Evolutionary conservation across 2,113 vertebrate genomes (phyloP), one percentile per base, ranked within the genome.

Genomic region (Gallinago media): DNA sequence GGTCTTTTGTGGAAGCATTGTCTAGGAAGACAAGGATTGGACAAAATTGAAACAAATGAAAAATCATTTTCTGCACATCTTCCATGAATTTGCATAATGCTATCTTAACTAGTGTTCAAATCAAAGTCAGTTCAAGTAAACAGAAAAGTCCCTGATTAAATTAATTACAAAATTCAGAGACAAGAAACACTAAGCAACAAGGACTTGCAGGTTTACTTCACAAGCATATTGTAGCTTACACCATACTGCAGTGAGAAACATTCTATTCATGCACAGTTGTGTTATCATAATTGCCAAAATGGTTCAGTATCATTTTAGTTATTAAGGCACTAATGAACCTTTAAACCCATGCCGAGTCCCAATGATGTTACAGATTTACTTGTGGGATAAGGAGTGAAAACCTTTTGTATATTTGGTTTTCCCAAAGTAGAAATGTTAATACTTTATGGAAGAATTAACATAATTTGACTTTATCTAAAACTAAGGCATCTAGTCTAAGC

Each of bases 251-350:
- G 32, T 84, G 68, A 92, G 84, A 93, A 90, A 93, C 88, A 96
- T 94, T 96, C 89, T 71, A 34, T 65, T 92, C 88, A 84, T 84
- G 86, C 36, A 84, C 3, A 1, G 44, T 84, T 93, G 29, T 92
- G 75, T 81, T 81, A 91, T 54, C 52, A 14, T 95, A 94, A 96
- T 91, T 96, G 72, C 68, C 80, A 84, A 94, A 96, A 96, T 90
- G 47, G 49, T 63, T 96, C 32, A 20, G 59, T 62, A 84, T 88
- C 40, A 75, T 93, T 95, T 96, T 34, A 84, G 59, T 93, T 96
- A 88, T 90, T 95, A 95, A 90, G 58, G 49, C 58, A 75, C 77
- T 94, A 94, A 89, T 82, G 91, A 95, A 91, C 70, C 25, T 76
- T 95, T 82, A 89, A 91, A 96, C 0, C 4, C 70, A 52, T 76